Base-by-base conservation (phyloP, 1,140 invertebrate species). In the Drosophila novamexicana region DNA sequence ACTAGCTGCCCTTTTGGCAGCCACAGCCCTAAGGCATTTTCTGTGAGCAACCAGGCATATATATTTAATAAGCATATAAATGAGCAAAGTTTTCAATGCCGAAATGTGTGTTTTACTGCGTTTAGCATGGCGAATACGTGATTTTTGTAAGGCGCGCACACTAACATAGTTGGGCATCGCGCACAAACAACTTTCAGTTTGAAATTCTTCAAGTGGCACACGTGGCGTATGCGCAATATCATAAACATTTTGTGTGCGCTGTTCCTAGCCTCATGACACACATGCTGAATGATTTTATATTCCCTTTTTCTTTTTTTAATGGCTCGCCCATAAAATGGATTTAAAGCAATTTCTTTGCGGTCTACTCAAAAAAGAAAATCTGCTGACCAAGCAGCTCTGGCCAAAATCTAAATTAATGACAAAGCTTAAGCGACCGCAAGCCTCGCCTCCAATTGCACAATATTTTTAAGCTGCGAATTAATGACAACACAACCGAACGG, bases 1-100 rank as follows among this genome's bases (percentile, higher is more conserved):
- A 8, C n/a, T 32, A 10, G 16, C 16, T 12, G 10, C 39, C 39
- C 10, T 44, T 47, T 47, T 16, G 10, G 32, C 14, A 39, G 2
- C 14, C 5, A 22, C 7, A 37, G 36, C 0, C 12, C 16, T 9
- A 32, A 36, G 14, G 14, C 1, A n/a, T 42, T 50, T 40, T 14
- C 3, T 36, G 56, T 53, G 59, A 9, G 29, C 14, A 59, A 50
- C 42, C 63, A 40, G 61, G 54, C 69, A 80, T 72, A 58, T 72
- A 58, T 62, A 84, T 89, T 88, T 89, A 88, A 88, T 88, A 88
- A 89, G 74, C 84, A 78, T 89, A 81, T 75, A 84, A 88, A 88
- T 88, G 84, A 78, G 66, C 49, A 80, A 88, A 88, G 84, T 88
- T 84, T 54, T 69, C 63, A 85, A 71, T 85, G 70, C 58, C 59